Base-by-base conservation (phyloP, 1,140 invertebrate species). In the Rhizoglyphus robini region DNA sequence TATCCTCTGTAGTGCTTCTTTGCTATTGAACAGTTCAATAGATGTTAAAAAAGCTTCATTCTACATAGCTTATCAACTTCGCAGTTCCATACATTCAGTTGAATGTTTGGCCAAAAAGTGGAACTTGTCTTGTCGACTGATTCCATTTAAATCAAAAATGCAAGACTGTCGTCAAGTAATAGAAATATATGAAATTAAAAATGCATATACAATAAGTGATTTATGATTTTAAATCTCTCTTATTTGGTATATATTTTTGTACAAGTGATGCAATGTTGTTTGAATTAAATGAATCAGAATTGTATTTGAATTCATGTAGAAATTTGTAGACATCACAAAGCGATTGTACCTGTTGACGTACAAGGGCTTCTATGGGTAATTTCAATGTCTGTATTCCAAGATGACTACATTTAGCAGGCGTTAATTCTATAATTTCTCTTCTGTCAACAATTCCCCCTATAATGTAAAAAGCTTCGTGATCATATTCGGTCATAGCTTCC, bases 351-450 rank as follows among this genome's bases (percentile, higher is more conserved):
- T 64, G 11, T n/a, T 51, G 29, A 2, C 29, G 3, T n/a, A 49
- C 38, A 59, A 4, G 1, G 1, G 15, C 3, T 72, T 90, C 86
- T 11, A 93, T 72, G 2, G 90, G 90, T 25, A 94, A 77, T 73
- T 83, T 86, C 0, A 82, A 84, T 82, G 86, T 86, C 71, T 78
- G 80, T 11, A 96, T 71, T 2, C 83, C 82, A 75, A 92, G 81
- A 70, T 80, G 77, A 76, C 92, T 95, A 0, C 90, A 90, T 80
- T 90, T 94, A 23, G 86, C 88, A 63, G 92, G 71, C 20, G 89
- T 87, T 13, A 67, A 20, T 25, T 58, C 51, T 4, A 65, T 54
- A 8, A 63, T 46, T 27, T 54, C 20, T 5, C 23, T 20, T 34
- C 62, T 18, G 74, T 94, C 90, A 49, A 93, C 87, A 76, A 90